Conservation (phyloP, 1,140 invertebrate genomes). For the Heliconius eleuchia region DNA sequence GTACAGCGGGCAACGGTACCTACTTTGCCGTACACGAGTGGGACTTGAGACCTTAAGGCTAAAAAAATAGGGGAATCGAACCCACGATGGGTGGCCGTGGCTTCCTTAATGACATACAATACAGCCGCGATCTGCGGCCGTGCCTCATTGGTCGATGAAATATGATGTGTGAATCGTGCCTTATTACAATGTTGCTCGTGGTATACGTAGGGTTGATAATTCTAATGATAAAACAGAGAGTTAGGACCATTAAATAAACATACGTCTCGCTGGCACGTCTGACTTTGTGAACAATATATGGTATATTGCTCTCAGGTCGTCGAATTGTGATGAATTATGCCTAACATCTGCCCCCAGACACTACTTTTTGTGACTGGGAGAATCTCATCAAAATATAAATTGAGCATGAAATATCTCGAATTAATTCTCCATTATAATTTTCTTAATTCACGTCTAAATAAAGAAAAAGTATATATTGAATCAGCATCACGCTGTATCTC, state of each 20-base stretch:
- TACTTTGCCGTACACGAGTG: background rate
- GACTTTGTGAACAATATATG: constrained; percentile 18
- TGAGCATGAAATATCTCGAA: background rate
- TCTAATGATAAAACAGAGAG: constrained; percentile 1
- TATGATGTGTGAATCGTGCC: constrained; percentile 58
- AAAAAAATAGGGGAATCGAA: background rate
- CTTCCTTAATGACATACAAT: constrained; percentile 46
- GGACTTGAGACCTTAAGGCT: constrained; percentile 3
- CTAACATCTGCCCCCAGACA: constrained; percentile 18
- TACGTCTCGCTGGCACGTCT: constrained; percentile 18
- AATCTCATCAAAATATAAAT: constrained; percentile 19
- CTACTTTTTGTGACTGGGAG: constrained; percentile 12
- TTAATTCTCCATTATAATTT: background rate
- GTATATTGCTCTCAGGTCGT: constrained; percentile 9
- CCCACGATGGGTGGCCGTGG: background rate
- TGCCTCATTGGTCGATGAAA: constrained; percentile 54
- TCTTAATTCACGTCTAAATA: background rate
- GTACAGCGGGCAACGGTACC: constrained; percentile 27
- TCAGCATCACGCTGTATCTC: too few species aligned
- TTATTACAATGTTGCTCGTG: constrained; percentile 42
- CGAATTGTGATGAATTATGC: constrained; percentile 14
- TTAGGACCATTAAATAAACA: constrained; percentile 23
- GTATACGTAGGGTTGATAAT: constrained; percentile 40
- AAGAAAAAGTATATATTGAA: background rate
- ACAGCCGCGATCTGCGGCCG: constrained; percentile 30